phyloP scores from a whole-genome alignment of 1,140 invertebrate genomes.

The Drosophila sulfurigaster region DNA sequence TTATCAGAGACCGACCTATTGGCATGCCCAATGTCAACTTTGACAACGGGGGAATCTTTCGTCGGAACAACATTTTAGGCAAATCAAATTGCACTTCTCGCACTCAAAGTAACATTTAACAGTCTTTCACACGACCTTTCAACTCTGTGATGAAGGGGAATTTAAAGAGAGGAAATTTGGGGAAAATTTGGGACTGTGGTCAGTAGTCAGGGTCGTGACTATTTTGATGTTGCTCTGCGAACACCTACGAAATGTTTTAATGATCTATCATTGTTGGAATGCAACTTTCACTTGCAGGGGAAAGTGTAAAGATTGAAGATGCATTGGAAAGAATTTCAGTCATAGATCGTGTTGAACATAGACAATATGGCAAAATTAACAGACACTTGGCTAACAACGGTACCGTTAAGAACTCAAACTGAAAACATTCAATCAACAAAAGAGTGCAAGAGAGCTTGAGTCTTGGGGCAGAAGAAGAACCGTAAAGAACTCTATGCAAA shows the following conservation, averaged over 20 bases:
- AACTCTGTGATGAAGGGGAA: background rate
- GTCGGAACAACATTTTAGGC: background rate
- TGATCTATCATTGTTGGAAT: constrained; percentile 54
- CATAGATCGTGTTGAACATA: constrained; percentile 1
- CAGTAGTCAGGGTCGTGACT: constrained; percentile 44
- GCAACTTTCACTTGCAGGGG: constrained; percentile 42
- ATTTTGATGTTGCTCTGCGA: constrained; percentile 12
- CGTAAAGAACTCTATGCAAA: constrained; percentile 70
- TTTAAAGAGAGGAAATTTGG: background rate
- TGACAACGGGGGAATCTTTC: background rate
- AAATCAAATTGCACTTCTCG: constrained; percentile 37
- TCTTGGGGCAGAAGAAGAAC: background rate
- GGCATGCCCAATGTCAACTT: constrained; percentile 18
- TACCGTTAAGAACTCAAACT: constrained; percentile 40
- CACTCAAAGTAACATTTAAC: constrained; percentile 27
- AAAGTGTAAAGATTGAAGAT: constrained; percentile 39
- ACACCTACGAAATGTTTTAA: constrained; percentile 43
- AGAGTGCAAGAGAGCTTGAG: constrained; percentile 4
- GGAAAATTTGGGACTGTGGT: constrained; percentile 16
- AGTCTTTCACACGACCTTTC: constrained; percentile 41
- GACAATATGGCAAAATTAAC: constrained; percentile 44
- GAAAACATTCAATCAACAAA: constrained; percentile 52
- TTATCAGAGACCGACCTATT: background rate
- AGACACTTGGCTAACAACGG: constrained; percentile 64
- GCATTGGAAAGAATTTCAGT: background rate